Percentiles rank a stretch among this genome's conserved stretches.
phyloP scores from a whole-genome alignment of 2,888 invertebrate genomes.

The Ligdia adustata region DNA sequence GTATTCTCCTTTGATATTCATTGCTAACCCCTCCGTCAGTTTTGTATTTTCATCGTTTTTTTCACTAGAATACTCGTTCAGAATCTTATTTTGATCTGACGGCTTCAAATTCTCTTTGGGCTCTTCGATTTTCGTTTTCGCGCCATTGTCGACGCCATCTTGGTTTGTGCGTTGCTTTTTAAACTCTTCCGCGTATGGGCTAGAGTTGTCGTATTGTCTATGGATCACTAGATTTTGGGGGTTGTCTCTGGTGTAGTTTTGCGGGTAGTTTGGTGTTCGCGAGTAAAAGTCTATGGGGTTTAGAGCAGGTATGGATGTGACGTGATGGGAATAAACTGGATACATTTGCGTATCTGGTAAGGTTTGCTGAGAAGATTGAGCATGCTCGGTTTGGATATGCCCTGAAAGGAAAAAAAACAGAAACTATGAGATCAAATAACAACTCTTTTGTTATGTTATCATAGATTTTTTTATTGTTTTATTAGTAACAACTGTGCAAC shows the following conservation, averaged over 20 bases:
- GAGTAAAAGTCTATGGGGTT: conserved; percentile 61
- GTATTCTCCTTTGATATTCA: conserved; percentile 73
- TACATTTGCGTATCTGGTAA: conserved; percentile 61
- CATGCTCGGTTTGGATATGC: conserved; percentile 50
- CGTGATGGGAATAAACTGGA: conserved; percentile 57
- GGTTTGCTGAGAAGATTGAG: conserved; percentile 39
- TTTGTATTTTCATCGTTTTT: conserved; percentile 56
- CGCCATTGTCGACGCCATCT: conserved; percentile 42
- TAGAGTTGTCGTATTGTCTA: conserved; percentile 63
- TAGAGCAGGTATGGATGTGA: conserved; percentile 50
- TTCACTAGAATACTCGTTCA: conserved; percentile 31
- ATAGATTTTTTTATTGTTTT: no score
- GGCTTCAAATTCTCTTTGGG: conserved; percentile 75
- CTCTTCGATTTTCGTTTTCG: conserved; percentile 57
- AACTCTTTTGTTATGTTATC: no score
- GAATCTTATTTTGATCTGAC: conserved; percentile 63
- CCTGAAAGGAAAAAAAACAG: conserved; percentile 53
- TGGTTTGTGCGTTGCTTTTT: conserved; percentile 53
- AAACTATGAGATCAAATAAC: no score
- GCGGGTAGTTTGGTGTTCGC: conserved; percentile 58
- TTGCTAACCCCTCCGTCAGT: conserved; percentile 54
- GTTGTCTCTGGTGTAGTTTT: conserved; percentile 64
- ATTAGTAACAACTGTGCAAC: no score
- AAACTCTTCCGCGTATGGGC: conserved; percentile 60
- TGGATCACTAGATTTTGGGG: conserved; percentile 74